A percentile compares a stretch with the other conserved stretches of the same genome.
These are phyloP conservation scores for Clivina fossor DNA, from an alignment of 2,888 invertebrate species.

Conservation along the genomic window DNA sequence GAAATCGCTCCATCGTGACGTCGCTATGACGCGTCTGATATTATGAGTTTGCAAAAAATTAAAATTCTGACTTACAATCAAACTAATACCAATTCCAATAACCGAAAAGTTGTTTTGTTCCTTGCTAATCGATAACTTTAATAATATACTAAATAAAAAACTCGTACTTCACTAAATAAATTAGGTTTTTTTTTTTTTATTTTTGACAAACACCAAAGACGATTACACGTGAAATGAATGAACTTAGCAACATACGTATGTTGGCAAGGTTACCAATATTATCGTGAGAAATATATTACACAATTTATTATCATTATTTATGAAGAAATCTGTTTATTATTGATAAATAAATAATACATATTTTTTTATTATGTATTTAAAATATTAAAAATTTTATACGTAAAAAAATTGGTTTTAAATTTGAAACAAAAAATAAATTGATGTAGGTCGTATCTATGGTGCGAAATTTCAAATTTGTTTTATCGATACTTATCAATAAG, in stretches of 20 bases:
- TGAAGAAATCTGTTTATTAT: no score
- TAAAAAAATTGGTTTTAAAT: no score
- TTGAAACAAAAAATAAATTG: no score
- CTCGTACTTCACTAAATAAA: conserved; percentile 17
- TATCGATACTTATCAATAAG: conserved; percentile 19
- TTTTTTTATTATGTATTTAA: no score
- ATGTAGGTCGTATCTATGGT: conserved; percentile 21
- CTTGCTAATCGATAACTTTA: not conserved
- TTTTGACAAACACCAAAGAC: conserved; percentile 20
- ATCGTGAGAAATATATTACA: conserved; percentile 21
- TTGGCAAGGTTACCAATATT: conserved; percentile 24
- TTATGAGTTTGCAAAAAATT: conserved; percentile 25
- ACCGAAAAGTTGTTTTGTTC: not conserved
- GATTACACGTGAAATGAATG: conserved; percentile 26
- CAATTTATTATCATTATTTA: no score
- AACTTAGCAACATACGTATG: conserved; percentile 19
- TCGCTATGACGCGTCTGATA: conserved; percentile 25
- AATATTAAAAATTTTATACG: no score
- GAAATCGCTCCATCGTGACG: conserved; percentile 14
- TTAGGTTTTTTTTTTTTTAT: conserved; percentile 13
- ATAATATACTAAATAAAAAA: not conserved
- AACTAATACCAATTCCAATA: not conserved
- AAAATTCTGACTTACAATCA: conserved; percentile 25
- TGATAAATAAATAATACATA: no score
- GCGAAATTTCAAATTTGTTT: conserved; percentile 22